A percentile compares a stretch with the other conserved stretches of the same genome.
These are phyloP conservation scores for Lota lota DNA, from an alignment of 2,113 vertebrate genomes.

Conservation along the genomic window DNA sequence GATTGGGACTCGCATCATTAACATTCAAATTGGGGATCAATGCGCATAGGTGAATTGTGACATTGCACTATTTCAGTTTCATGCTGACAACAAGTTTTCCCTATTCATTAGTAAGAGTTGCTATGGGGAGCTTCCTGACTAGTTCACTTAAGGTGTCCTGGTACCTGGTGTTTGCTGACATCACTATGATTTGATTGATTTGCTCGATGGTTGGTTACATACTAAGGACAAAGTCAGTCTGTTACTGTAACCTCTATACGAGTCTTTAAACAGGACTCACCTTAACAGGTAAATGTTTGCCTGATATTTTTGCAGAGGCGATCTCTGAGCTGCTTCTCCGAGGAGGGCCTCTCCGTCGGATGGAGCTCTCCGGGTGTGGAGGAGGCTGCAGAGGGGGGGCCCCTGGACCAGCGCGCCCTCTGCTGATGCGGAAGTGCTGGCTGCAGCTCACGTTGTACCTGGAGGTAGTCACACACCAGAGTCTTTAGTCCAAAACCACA, in stretches of 20 bases:
- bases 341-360: conserved; percentile 78
- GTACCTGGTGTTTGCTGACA: neutral
- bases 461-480: neutral
- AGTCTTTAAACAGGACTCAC: conserved; percentile 37
- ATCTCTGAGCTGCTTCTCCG: conserved; percentile 86
- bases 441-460: conserved; percentile 98
- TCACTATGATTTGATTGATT: too few relatives aligned
- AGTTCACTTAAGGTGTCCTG: too few relatives aligned
- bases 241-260: too few relatives aligned
- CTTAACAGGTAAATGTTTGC: conserved; percentile 86
- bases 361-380: conserved; percentile 63
- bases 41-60: too few relatives aligned
- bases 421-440: conserved; percentile 87
- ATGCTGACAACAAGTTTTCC: too few relatives aligned
- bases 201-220: too few relatives aligned
- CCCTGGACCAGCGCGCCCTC: conserved; percentile 79
- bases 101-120: too few relatives aligned
- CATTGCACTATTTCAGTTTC: too few relatives aligned
- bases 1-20: too few relatives aligned
- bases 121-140: too few relatives aligned
- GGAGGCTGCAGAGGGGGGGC: conserved; percentile 53
- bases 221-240: too few relatives aligned
- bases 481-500: conserved; percentile 2
- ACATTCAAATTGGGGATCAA: too few relatives aligned
- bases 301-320: conserved; percentile 81